Evolutionary conservation across 2,113 vertebrate species (phyloP), one percentile per base, ranked within the genome.

Genomic region (Rhegmatorhina hoffmannsi): DNA sequence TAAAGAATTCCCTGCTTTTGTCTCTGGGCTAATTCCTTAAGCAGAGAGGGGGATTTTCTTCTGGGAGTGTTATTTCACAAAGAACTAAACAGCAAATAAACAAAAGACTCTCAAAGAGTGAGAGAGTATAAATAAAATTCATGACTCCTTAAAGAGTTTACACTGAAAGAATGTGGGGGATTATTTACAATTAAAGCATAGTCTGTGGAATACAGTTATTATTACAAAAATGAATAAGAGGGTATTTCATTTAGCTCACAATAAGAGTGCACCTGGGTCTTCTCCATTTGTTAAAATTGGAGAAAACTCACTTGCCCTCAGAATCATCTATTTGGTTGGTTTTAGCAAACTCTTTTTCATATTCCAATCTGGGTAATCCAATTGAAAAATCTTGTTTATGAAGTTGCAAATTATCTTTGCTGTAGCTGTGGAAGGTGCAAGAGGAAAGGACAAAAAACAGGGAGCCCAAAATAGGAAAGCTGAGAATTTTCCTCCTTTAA

Each of bases 1-100:
- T 99, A 98, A 98, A 98, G 98, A 98, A 98, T 98, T 98, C 98
- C 97, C 97, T 94, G 97, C 99, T 98, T 99, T 99, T 99, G 99
- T 99, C 98, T 97, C 98, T 98, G 97, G 96, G 98, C 98, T 99
- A 99, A 99, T 99, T 99, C 98, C 98, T 98, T 98, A 98, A 98
- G 98, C 98, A 99, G 98, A 98, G 98, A 98, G 98, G 98, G 98
- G 99, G 98, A 98, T 98, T 98, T 98, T 98, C 97, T 98, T 97
- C 97, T 98, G 98, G 97, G 98, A 98, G 98, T 98, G 98, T 98
- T 98, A 98, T 98, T 98, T 97, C 98, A 98, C 98, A 98, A 98
- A 98, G 98, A 98, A 97, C 97, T 97, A 98, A 98, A 98, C 98
- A 98, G 98, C 98, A 98, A 98, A 98, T 98, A 98, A 98, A 98